phyloP scores from a whole-genome alignment of 2,113 vertebrate species.

The Hemiprocne comata region DNA sequence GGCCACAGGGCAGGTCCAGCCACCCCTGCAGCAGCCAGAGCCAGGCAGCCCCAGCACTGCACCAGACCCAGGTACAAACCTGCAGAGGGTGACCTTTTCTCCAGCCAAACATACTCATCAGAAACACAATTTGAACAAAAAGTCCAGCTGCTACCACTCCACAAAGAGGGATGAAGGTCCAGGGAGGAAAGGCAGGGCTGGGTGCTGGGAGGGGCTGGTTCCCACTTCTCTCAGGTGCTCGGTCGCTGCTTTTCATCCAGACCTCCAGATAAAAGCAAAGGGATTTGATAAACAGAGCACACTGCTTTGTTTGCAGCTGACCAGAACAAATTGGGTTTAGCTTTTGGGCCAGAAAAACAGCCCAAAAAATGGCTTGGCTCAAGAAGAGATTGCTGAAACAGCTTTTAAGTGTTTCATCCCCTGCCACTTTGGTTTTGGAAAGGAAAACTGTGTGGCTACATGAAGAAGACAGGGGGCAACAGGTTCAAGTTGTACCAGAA shows the following conservation, averaged over 20 bases:
- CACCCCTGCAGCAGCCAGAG: too few species aligned
- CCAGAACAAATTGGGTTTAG: background rate
- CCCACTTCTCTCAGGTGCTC: background rate
- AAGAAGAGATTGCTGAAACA: background rate
- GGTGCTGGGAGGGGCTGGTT: rapidly evolving
- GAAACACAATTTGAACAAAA: too few species aligned
- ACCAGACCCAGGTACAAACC: too few species aligned
- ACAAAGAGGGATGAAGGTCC: too few species aligned
- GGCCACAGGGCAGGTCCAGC: too few species aligned
- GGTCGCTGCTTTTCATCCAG: background rate
- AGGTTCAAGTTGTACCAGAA: too few species aligned
- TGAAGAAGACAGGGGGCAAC: background rate
- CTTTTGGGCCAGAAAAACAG: background rate
- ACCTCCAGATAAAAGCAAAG: background rate
- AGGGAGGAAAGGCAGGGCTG: too few species aligned
- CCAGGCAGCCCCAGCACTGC: too few species aligned
- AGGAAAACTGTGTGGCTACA: background rate
- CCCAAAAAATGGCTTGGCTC: background rate
- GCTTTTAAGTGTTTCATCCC: background rate
- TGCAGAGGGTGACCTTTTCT: too few species aligned
- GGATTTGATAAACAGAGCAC: background rate
- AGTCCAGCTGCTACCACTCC: too few species aligned
- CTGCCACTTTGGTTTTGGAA: background rate
- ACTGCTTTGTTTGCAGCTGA: background rate
- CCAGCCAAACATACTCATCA: too few species aligned